These are phyloP conservation scores for Lycocerus yunnanus DNA, from an alignment of 2,888 invertebrate species.

Conservation along the genomic window DNA sequence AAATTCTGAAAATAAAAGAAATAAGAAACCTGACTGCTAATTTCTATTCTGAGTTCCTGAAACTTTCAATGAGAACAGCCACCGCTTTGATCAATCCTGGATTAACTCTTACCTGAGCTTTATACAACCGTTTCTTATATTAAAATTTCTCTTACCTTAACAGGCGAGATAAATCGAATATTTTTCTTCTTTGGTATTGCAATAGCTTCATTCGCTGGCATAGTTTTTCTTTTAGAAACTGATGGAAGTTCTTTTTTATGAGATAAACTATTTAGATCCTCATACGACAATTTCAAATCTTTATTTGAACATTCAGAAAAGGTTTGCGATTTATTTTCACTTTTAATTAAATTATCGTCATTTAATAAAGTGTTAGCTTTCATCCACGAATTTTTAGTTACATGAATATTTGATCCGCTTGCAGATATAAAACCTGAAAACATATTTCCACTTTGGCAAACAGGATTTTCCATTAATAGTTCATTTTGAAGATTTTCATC, in stretches of 20 bases:
- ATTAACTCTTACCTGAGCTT: too few species aligned
- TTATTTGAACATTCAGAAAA: not conserved
- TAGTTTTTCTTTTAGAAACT: not conserved
- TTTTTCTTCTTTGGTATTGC: not conserved
- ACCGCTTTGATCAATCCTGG: too few species aligned
- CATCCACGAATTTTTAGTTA: slow-evolving; percentile 53
- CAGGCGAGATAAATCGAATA: not conserved
- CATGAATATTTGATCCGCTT: slow-evolving; percentile 46
- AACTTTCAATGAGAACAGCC: too few species aligned
- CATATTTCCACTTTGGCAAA: too few species aligned
- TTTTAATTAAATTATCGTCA: slow-evolving; percentile 40
- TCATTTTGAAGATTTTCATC: not conserved
- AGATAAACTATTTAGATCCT: not conserved
- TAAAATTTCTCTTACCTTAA: not conserved
- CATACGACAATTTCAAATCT: not conserved
- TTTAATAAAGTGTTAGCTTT: slow-evolving; percentile 40
- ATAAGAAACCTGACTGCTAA: too few species aligned
- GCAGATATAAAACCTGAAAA: slow-evolving; percentile 47
- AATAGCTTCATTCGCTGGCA: not conserved
- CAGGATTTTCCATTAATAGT: not conserved
- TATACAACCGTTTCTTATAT: too few species aligned
- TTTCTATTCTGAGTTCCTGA: too few species aligned
- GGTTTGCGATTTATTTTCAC: not conserved
- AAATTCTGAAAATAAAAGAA: too few species aligned
- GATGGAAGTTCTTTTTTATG: not conserved